phyloP scores from a whole-genome alignment of 1,140 invertebrate genomes.

The Trinorchestia longiramus region DNA sequence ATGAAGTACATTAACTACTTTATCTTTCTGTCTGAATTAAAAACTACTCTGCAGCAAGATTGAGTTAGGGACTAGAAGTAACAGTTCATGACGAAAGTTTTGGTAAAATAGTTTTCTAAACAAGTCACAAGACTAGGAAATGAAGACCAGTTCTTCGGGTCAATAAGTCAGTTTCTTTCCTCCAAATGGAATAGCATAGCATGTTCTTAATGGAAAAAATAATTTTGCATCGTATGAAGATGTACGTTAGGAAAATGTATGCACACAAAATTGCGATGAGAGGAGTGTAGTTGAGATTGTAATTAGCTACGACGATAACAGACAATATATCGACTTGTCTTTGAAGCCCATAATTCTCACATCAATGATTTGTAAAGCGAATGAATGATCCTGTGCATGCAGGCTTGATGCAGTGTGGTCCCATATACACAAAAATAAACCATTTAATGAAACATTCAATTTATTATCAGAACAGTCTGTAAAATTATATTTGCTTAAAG shows the following conservation, averaged over 20 bases:
- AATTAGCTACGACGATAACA: not conserved
- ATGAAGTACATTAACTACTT: not conserved
- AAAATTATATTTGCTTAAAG: not conserved
- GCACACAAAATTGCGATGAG: not conserved
- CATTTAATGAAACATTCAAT: not conserved
- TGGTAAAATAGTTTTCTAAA: not conserved
- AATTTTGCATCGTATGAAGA: too few species aligned
- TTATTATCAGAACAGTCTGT: not conserved
- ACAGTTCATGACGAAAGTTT: not conserved
- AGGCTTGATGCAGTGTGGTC: not conserved
- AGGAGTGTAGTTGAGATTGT: not conserved
- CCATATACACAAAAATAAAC: not conserved
- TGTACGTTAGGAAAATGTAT: not conserved
- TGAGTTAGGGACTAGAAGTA: not conserved
- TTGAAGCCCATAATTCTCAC: not conserved
- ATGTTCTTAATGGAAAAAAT: not conserved
- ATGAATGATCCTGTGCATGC: not conserved
- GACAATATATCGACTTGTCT: not conserved
- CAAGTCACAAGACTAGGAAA: not conserved
- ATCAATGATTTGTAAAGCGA: not conserved
- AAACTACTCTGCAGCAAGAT: not conserved
- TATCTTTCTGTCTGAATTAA: not conserved
- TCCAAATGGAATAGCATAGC: not conserved
- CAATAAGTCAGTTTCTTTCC: not conserved
- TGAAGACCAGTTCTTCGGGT: not conserved